A percentile compares a stretch with the other conserved stretches of the same genome.
Conservation (phyloP, 2,797 vertebrate genomes). For the Tenualosa thibaudeaui region DNA sequence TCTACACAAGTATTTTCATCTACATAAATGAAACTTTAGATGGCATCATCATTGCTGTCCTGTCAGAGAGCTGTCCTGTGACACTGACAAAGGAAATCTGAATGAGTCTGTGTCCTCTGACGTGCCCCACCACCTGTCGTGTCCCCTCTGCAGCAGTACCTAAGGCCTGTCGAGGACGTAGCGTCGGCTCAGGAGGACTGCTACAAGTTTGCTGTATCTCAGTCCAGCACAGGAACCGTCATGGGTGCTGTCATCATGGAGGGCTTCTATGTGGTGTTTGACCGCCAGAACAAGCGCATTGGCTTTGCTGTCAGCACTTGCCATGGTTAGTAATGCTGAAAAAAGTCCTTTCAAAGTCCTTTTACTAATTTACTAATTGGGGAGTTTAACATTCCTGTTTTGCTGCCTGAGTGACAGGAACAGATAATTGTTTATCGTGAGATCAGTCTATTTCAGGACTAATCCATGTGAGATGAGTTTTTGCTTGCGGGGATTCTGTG, state of each 20-base stretch:
- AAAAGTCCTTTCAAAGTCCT: neutral
- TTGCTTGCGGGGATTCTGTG: neutral
- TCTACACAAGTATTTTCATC: neutral
- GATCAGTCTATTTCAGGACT: neutral
- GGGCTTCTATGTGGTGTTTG: constrained; percentile 97
- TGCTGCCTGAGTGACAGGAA: neutral
- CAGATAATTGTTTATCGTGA: neutral
- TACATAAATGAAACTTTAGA: neutral
- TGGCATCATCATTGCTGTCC: too few species aligned
- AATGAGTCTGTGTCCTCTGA: neutral
- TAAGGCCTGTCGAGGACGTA: constrained; percentile 94
- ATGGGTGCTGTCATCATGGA: constrained; percentile 99
- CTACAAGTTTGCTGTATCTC: constrained; percentile 97
- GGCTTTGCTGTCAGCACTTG: constrained; percentile 97
- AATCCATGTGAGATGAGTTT: neutral
- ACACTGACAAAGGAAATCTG: neutral
- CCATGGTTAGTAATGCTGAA: constrained; percentile 81
- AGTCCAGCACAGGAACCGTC: constrained; percentile 95
- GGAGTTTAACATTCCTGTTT: too few species aligned
- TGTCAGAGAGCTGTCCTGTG: neutral
- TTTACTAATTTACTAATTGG: too few species aligned
- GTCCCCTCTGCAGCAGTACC: constrained; percentile 85
- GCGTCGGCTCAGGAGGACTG: constrained; percentile 95
- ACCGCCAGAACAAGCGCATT: constrained; percentile 88
- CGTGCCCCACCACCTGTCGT: neutral